Percentiles rank a stretch among this genome's conserved stretches.
Conservation (phyloP, 2,113 vertebrate genomes). For the Manacus vitellinus region DNA sequence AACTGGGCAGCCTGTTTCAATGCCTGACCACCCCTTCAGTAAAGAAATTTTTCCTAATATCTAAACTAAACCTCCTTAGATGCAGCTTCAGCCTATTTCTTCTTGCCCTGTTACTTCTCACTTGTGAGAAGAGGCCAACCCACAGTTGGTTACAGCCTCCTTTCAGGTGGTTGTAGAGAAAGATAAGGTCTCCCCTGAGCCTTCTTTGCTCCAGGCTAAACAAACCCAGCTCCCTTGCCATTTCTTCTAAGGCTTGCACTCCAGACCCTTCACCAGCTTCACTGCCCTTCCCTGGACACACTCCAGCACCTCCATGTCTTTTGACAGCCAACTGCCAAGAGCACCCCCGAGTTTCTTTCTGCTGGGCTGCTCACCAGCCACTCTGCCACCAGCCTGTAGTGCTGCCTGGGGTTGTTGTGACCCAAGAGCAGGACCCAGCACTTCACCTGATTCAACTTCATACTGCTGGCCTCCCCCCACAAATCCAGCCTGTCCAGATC, state of each 20-base stretch:
- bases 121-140: background rate
- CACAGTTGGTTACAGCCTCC: too few species aligned
- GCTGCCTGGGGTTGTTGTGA: accelerated
- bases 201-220: background rate
- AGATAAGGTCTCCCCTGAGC: background rate
- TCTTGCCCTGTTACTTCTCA: background rate
- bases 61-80: background rate
- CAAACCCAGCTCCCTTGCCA: background rate
- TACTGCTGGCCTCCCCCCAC: background rate
- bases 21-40: background rate
- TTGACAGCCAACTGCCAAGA: background rate
- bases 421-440: background rate
- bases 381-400: background rate
- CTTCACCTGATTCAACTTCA: background rate
- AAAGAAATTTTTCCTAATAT: background rate
- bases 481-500: accelerated
- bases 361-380: background rate
- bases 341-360: background rate
- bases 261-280: background rate
- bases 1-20: background rate
- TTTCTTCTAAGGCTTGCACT: background rate
- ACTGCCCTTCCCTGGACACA: accelerated
- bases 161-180: background rate
- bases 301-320: background rate
- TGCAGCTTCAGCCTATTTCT: background rate